Evolutionary conservation across 1,140 invertebrate species (phyloP), one percentile per base, ranked within the genome.

Genomic region (Globodera ellingtonae): DNA sequence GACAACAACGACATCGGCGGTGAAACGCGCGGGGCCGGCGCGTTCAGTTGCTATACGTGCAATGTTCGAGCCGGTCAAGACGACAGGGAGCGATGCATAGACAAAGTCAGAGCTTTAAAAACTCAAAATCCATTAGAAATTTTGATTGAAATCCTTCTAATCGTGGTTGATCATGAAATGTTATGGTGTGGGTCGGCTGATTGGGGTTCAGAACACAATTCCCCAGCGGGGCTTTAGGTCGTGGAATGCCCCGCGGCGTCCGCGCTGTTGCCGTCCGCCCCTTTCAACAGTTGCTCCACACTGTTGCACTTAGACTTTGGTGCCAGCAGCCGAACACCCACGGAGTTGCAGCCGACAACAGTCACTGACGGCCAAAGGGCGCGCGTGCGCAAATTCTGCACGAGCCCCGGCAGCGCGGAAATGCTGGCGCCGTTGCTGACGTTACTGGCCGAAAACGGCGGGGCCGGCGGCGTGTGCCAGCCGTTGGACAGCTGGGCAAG

Each of bases 11-110:
- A 18, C 18, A 62, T 18, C 56, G 56, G 56, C 13, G 56, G 56
- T 6, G 56, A 15, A 13, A 15, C 2, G 13, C 13, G 56, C 56
- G 56, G 15, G 6, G 56, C 13, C 18, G 56, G 56, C 56, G 18
- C 56, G 35, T 70, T 70, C 67, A 47, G 35, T 18, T 70, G 67
- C 67, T 70, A 44, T 18, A 70, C 67, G n/a, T 70, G 67, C 67
- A 70, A 70, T 18, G 46, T 70, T 5, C 35, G n/a, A 10, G 15
- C 21, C 3, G 21, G 67, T 15, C 35, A 70, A 10, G 67, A 70
- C 1, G 67, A 70, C 1, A 69, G 9, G 10, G 21, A 18, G 21
- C 35, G 9, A 24, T 69, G 66, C 35, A 8, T 67, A 44, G 66
- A 67, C 8, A 67, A 67, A 15, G 18, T 7, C 66, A 67, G 18